A percentile compares a stretch with the other conserved stretches of the same genome.
These are phyloP conservation scores for Oceanodroma leucorhoa DNA, from an alignment of 2,797 vertebrate genomes.

Conservation along the genomic window DNA sequence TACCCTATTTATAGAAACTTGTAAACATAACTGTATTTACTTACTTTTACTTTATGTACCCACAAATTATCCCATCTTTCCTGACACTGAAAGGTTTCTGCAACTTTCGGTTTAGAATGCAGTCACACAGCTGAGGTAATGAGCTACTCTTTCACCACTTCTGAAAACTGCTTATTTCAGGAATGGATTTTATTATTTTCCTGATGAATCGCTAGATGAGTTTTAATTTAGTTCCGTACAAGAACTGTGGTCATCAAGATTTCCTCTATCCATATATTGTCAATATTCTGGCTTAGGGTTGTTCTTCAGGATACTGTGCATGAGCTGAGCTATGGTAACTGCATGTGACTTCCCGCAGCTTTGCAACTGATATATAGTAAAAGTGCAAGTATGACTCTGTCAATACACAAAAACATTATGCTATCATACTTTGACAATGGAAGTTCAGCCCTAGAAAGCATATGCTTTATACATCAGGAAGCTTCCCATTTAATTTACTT, in stretches of 20 bases:
- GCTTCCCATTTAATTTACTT: neutral
- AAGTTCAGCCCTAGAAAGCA: neutral
- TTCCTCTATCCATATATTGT: neutral
- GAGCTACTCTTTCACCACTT: neutral
- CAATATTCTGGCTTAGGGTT: neutral
- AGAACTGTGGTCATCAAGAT: neutral
- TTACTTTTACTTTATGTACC: neutral
- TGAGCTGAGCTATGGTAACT: neutral
- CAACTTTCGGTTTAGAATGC: neutral
- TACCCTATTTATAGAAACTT: neutral
- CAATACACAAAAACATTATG: neutral
- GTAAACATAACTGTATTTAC: neutral
- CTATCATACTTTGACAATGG: neutral
- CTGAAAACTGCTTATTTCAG: neutral
- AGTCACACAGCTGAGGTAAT: neutral
- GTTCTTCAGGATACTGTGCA: neutral
- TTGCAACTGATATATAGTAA: rapidly evolving
- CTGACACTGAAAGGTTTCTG: neutral
- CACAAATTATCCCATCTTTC: neutral
- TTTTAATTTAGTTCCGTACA: neutral
- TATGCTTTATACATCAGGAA: neutral
- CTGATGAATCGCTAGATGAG: neutral
- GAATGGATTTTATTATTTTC: neutral
- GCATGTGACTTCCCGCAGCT: neutral
- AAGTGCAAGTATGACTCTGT: neutral